Base-by-base conservation (phyloP, 2,113 vertebrate genomes). In the Argyrosomus japonicus region DNA sequence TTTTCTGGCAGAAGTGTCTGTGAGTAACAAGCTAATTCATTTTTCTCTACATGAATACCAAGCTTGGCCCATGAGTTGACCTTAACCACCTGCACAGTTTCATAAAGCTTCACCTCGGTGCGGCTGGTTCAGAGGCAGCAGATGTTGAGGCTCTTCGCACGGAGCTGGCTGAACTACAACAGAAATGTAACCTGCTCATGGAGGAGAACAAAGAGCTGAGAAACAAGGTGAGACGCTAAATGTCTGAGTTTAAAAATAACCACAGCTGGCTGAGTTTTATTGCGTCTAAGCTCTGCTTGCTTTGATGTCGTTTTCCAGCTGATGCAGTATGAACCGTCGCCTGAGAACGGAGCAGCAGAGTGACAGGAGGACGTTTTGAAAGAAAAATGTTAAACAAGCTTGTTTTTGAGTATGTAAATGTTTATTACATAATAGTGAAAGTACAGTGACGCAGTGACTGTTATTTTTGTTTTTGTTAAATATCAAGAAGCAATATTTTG, bases 141-240 rank as follows among this genome's bases (percentile, higher is more conserved):
- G 96, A 98, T 82, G 64, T 94, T 1, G 96, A 97, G 61, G 80
- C 94, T 72, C 96, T 99, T 68, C 96, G 96, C 27, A 83, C 94
- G 90, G 97, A 99, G 91, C 91, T 97, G 73, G 93, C 95, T 63
- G 96, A 98, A 68, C 95, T 97, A 76, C 97, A 97, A 84, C 96
- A 97, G 88, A 98, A 97, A 88, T 97, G 95, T 14, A 96, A 97
- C 87, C 94, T 95, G 86, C 94, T 98, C 67, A 50, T 95, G 92
- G 96, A 97, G 94, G 98, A 99, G 90, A 99, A 99, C 90, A 95
- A 96, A 90, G 97, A 96, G 68, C 96, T 99, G 84, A 97, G 94
- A 91, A 93, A 92, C 76, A 96, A 95, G 96, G 98, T 99, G 95
- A 91, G 90, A 47, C 1, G 18, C 7, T 13, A 40, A 36, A 1